Percentiles rank a stretch among this genome's conserved stretches.
Evolutionary conservation across 2,888 invertebrate species (phyloP).

Genomic region (Folsomia manolachei): DNA sequence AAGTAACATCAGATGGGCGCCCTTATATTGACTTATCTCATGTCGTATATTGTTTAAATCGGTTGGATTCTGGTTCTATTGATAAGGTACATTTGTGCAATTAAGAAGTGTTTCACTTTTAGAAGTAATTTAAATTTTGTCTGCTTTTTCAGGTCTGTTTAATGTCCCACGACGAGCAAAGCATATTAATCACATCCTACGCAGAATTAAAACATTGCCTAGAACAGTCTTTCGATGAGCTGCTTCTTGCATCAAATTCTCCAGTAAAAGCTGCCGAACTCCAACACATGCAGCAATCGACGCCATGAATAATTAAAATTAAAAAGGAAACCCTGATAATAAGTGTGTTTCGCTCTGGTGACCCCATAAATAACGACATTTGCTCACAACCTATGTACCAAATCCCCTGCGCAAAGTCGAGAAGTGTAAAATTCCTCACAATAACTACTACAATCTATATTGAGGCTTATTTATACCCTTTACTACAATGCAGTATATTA

Average conservation of each 20-base stretch:
- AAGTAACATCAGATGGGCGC: constrained; percentile 83
- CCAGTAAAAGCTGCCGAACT: neutral
- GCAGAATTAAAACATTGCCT: constrained; percentile 92
- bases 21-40: constrained; percentile 98
- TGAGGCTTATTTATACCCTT: too few species aligned
- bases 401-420: too few species aligned
- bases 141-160: constrained; percentile 72
- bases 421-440: too few species aligned
- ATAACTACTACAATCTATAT: too few species aligned
- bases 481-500: too few species aligned
- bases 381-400: too few species aligned
- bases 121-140: constrained; percentile 19
- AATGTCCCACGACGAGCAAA: constrained; percentile 94
- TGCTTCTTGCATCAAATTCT: constrained; percentile 57
- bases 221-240: constrained; percentile 84
- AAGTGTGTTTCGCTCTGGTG: too few species aligned
- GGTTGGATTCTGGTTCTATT: constrained; percentile 76
- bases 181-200: constrained; percentile 91
- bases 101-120: neutral
- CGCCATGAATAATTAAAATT: too few species aligned
- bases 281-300: constrained; percentile 12
- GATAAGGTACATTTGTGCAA: constrained; percentile 64
- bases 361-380: too few species aligned
- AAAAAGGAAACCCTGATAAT: too few species aligned
- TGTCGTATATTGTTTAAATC: constrained; percentile 88